phyloP scores from a whole-genome alignment of 2,113 vertebrate genomes.

The Beaufortia kweichowensis region DNA sequence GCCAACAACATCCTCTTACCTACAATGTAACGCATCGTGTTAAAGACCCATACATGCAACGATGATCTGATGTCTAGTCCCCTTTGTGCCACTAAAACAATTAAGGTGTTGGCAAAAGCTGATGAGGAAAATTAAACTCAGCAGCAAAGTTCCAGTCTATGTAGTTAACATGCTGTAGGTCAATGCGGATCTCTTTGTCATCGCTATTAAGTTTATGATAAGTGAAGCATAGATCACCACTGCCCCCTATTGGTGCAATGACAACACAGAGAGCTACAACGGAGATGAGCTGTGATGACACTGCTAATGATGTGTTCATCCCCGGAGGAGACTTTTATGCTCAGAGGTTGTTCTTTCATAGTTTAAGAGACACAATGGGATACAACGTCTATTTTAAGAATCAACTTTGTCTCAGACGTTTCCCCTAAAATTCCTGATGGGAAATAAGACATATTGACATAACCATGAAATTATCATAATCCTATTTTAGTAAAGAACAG shows the following conservation, averaged over 20 bases:
- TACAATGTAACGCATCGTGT: not conserved
- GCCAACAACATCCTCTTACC: no score
- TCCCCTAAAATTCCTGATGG: no score
- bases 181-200: not conserved
- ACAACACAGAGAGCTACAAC: not conserved
- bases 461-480: no score
- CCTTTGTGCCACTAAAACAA: not conserved
- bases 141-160: not conserved
- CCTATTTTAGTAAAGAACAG: not conserved
- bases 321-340: no score
- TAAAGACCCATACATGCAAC: no score
- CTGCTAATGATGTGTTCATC: not conserved
- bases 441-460: no score
- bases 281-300: not conserved
- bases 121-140: not conserved
- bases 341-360: no score
- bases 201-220: not conserved
- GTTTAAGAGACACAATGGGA: no score
- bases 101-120: slow-evolving; percentile 6
- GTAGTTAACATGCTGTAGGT: slow-evolving; percentile 3
- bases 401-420: no score
- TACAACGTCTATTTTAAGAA: no score
- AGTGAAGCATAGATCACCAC: slow-evolving; percentile 54
- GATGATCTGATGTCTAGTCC: no score
- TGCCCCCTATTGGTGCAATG: slow-evolving; percentile 65